Evolutionary conservation across 2,113 vertebrate species (phyloP).

Genomic region (Thermophis baileyi): DNA sequence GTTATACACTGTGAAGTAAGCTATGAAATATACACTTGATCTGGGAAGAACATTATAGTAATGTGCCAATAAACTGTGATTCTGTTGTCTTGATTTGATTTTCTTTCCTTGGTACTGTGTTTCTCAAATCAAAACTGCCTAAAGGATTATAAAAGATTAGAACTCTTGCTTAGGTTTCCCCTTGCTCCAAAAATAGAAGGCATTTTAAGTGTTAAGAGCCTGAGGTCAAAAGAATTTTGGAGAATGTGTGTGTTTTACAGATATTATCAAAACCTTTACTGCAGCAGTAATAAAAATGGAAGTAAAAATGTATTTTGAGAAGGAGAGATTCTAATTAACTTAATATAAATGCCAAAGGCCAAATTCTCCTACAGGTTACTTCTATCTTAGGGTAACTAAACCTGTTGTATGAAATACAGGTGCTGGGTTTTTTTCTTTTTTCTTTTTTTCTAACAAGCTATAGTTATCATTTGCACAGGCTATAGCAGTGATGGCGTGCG

Average conservation of each 20-base stretch:
- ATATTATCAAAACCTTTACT: constrained; percentile 22
- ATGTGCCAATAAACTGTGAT: constrained; percentile 27
- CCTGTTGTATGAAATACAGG: constrained; percentile 10
- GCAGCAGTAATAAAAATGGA: constrained; percentile 26
- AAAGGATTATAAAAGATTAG: constrained; percentile 15
- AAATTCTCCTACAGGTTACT: constrained; percentile 13
- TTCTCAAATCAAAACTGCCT: constrained; percentile 19
- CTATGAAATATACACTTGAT: constrained; percentile 10
- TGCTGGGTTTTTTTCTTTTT: background rate
- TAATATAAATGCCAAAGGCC: constrained; percentile 9
- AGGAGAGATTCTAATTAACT: constrained; percentile 13
- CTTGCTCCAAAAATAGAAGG: background rate
- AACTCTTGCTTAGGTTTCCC: constrained; percentile 5
- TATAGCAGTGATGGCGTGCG: no score
- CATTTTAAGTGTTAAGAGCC: constrained; percentile 11
- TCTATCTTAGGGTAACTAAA: background rate
- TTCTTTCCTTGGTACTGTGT: background rate
- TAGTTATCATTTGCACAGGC: background rate
- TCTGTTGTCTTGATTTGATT: constrained; percentile 19
- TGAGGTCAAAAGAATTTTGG: background rate
- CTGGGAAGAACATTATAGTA: constrained; percentile 8
- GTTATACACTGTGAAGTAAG: constrained; percentile 2
- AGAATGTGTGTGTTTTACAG: background rate
- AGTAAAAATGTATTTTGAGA: constrained; percentile 7
- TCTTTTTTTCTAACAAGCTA: background rate